These are phyloP conservation scores for Lepidocyrtoides sp. DNA, from an alignment of 2,888 invertebrate species.

Conservation along the genomic window DNA sequence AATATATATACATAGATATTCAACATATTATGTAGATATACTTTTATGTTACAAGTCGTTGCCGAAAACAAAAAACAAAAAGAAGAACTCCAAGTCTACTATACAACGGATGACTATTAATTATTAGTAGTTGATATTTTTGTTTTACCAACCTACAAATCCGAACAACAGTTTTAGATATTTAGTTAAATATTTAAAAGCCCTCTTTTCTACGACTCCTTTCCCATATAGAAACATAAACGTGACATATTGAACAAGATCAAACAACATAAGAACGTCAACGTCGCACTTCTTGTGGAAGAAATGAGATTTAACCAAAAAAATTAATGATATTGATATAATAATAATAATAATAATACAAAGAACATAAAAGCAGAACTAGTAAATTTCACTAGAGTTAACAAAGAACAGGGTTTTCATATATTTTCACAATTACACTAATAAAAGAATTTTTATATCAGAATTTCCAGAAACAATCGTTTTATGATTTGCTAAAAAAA, in stretches of 20 bases:
- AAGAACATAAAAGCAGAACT: conserved; percentile 74
- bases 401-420: conserved; percentile 79
- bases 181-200: conserved; percentile 25
- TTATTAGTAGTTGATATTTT: neutral
- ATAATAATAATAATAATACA: conserved; percentile 46
- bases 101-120: conserved; percentile 62
- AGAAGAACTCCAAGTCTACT: conserved; percentile 76
- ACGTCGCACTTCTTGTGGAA: neutral
- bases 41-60: conserved; percentile 55
- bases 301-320: conserved; percentile 8
- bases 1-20: conserved; percentile 37
- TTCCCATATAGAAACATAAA: conserved; percentile 32
- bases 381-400: conserved; percentile 74
- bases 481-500: too few species aligned
- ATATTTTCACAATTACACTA: too few species aligned
- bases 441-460: too few species aligned
- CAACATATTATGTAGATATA: neutral
- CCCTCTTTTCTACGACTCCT: conserved; percentile 70
- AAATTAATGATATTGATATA: neutral
- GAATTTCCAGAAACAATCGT: too few species aligned
- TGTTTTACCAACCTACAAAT: conserved; percentile 72
- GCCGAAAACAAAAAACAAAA: conserved; percentile 69
- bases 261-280: conserved; percentile 55
- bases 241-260: conserved; percentile 18
- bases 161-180: conserved; percentile 34